Evolutionary conservation across 2,888 invertebrate genomes (phyloP).

Genomic region (Eupithecia pulchellata): DNA sequence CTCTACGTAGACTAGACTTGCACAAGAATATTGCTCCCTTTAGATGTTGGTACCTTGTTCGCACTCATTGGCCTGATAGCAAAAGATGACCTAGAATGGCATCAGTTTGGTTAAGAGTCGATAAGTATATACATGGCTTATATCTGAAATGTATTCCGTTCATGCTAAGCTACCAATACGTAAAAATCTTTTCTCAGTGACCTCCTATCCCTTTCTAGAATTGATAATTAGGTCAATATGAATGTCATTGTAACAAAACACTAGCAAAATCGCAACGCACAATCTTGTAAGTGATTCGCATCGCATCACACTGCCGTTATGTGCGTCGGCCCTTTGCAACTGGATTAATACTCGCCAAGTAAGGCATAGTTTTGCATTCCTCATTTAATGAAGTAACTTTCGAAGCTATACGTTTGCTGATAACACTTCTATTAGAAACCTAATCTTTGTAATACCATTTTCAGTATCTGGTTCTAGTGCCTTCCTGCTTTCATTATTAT

Average conservation of each 20-base stretch:
- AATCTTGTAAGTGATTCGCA: constrained; percentile 11
- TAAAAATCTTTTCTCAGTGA: not conserved
- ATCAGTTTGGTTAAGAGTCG: not conserved
- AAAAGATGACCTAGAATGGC: not conserved
- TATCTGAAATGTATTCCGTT: not conserved
- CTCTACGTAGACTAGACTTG: constrained; percentile 1
- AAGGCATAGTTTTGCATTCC: constrained; percentile 43
- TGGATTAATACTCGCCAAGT: constrained; percentile 36
- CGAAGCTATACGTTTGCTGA: constrained; percentile 33
- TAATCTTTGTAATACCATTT: constrained; percentile 31
- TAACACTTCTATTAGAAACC: constrained; percentile 37
- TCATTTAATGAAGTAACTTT: constrained; percentile 39
- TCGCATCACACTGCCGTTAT: constrained; percentile 13
- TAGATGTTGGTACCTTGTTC: not conserved
- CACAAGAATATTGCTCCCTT: not conserved
- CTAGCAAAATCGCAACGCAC: not conserved
- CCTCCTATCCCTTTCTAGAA: not conserved
- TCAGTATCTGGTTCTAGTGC: constrained; percentile 12
- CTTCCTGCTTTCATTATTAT: constrained; percentile 19
- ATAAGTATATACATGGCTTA: not conserved
- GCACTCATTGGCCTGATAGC: not conserved
- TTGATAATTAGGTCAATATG: not conserved
- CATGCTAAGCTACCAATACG: not conserved
- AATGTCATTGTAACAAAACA: not conserved
- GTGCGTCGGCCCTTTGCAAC: constrained; percentile 5